Evolutionary conservation across 2,888 invertebrate genomes (phyloP).

Genomic region (Vandiemenella viatica): DNA sequence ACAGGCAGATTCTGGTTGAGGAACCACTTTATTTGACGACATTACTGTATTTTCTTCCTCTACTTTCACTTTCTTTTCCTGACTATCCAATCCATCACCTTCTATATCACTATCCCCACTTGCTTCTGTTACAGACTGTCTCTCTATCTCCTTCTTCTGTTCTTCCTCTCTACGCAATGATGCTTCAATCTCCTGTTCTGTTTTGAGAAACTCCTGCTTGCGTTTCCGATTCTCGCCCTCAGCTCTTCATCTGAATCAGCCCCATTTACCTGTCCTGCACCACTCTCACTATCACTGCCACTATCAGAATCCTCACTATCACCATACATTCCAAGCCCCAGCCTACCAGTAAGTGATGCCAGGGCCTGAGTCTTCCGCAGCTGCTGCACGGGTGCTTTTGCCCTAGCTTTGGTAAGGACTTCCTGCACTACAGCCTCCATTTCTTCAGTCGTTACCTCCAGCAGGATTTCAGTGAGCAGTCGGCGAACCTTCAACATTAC

Average conservation of each 20-base stretch:
- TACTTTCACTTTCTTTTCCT: too few species aligned
- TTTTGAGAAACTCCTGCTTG: slow-evolving; percentile 52
- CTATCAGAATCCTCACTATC: slow-evolving; percentile 35
- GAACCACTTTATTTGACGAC: too few species aligned
- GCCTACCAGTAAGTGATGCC: slow-evolving; percentile 76
- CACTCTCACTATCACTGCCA: slow-evolving; percentile 31
- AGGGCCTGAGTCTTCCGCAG: slow-evolving; percentile 74
- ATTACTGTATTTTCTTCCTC: too few species aligned
- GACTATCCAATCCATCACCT: too few species aligned
- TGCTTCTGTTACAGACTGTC: slow-evolving; percentile 25
- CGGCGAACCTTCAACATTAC: slow-evolving; percentile 75
- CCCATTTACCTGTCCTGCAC: slow-evolving; percentile 22
- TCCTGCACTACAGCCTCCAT: slow-evolving; percentile 72
- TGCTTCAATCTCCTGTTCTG: slow-evolving; percentile 62
- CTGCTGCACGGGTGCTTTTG: slow-evolving; percentile 51
- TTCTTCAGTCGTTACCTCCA: slow-evolving; percentile 87
- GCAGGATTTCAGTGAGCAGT: slow-evolving; percentile 80
- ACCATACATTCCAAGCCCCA: slow-evolving; percentile 72
- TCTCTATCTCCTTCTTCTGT: slow-evolving; percentile 25
- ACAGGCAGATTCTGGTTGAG: not conserved
- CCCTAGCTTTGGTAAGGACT: slow-evolving; percentile 61
- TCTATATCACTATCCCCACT: slow-evolving; percentile 21
- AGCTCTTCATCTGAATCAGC: slow-evolving; percentile 56
- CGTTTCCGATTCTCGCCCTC: slow-evolving; percentile 48
- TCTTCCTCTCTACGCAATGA: slow-evolving; percentile 37